Evolutionary conservation across 2,888 invertebrate genomes (phyloP), one percentile per base, ranked within the genome.

Genomic region (Troides aeacus): DNA sequence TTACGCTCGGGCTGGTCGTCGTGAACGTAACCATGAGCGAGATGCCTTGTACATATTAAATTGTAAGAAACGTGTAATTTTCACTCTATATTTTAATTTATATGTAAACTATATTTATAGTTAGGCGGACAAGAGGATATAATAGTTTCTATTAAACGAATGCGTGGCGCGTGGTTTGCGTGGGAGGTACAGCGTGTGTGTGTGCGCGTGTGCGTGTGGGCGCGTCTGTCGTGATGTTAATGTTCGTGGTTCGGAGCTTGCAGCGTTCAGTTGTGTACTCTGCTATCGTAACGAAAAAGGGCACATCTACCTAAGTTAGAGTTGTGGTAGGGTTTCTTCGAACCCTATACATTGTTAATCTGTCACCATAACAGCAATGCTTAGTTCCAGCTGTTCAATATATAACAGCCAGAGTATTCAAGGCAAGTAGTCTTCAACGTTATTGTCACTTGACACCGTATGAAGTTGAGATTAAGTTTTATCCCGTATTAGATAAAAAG

Each of bases 11-110:
- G 56, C 3, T 15, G 56, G 17, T 18, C 63, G 36, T 69, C 71
- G 53, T n/a, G 21, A n/a, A 57, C 73, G 70, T 74, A 79, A 81
- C 81, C 75, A 77, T 79, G 53, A 56, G 81, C 82, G 85, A 85
- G 85, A 89, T 88, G 91, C 91, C 90, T 91, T 91, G 92, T 92
- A 92, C 81, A 91, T 91, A 90, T 78, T 88, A 82, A 85, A 82
- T 79, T 78, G 71, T 90, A 90, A 89, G 87, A 88, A 85, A 88
- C 87, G 84, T 88, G 90, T 92, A 92, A 89, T 88, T 91, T 90
- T 89, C 90, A 90, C 77, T 91, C 85, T 66, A 89, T 89, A 87
- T 88, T 90, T 88, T 89, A 90, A 90, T 90, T 90, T 89, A 89
- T 88, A 89, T 89, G 86, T 91, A 90, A 88, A 88, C 85, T 89